Evolutionary conservation across 2,113 vertebrate genomes (phyloP), one percentile per base, ranked within the genome.

Genomic region (Peucedramus taeniatus): DNA sequence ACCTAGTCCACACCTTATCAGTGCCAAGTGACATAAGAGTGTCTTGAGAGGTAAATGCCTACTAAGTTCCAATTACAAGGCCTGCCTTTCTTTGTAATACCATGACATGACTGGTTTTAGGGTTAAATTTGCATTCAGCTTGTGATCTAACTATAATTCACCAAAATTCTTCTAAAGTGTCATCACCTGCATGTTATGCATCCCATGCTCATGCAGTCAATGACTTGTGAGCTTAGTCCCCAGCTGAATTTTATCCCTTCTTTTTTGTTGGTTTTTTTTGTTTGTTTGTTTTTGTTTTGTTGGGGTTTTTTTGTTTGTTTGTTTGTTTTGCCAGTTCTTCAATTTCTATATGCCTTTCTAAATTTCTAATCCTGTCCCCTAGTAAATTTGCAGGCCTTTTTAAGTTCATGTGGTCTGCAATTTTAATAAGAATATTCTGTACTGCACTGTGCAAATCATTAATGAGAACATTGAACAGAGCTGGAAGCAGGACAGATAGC

Each of bases 401-500:
- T 13, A 93, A 69, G 14, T 79, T 83, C 28, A 31, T 11, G 26
- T 61, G 93, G 57, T 49, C 92, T 94, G 88, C 63, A 86, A 49
- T 83, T 92, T 69, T 65, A 80, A 91, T 87, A 95, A 76, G 31
- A 13, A 15, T 72, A 51, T 31, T 74, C 53, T 88, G 37, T 53
- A 18, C 45, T 88, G 74, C 65, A 31, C 95, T 88, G 71, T 61
- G 71, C 66, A 93, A 88, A 42, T 78, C 92, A 90, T 94, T 90
- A 96, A 86, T 59, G 75, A 83, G 59, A 93, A 27, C 70, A 80
- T 0, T 23, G 75, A 92, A 28, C 75, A 93, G 95, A 80, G 75
- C 50, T 95, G 95, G 88, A 80, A 96, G 66, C 65, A 80, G 88
- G 79, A 94, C 94, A 95, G 90, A 90, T 44, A 83, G 75, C 86